Evolutionary conservation across 2,797 vertebrate species (phyloP), one percentile per base, ranked within the genome.

Genomic region (Botia kubotai): DNA sequence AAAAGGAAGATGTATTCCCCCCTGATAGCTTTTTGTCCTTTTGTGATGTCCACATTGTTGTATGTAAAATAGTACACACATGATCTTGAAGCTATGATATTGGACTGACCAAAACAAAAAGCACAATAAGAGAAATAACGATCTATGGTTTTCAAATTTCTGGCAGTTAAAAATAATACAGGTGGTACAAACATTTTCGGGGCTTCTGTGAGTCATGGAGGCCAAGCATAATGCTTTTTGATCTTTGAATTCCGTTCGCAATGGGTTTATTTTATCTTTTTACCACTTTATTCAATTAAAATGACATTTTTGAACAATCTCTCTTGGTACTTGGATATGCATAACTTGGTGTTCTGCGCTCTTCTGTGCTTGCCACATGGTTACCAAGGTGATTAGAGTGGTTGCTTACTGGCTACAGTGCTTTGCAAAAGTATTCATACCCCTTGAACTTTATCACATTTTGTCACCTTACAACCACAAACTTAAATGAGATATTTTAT

Each of bases 31-130:
- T 85, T 77, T 82, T 84, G 82, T 73, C 33, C 57, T 80, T 83
- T 92, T 89, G 88, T 84, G 86, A 88, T 86, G 87, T 72, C 86
- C 77, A 12, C 89, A 86, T 89, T 92, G 91, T 89, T 89, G 90
- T 90, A 89, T 91, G 87, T 86, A 46, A 90, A 91, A 92, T 87
- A 69, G 84, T 80, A 85, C 82, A 83, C 84, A 84, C 86, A 79
- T 92, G 91, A 93, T 91, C 91, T 90, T 88, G 89, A 86, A 83
- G 82, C 87, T 90, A 90, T 88, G 90, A 86, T 89, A 88, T 81
- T 55, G 88, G 90, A 91, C 85, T 92, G 90, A 90, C 90, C 88
- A 85, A 70, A 86, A 26, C 23, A 26, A 26, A 79, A 75, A 76
- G 75, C 85, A 82, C 80, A 79, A 70, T 79, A 86, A 86, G 65